These are phyloP conservation scores for Dryoscopus gambensis DNA, from an alignment of 2,113 vertebrate species.

Conservation along the genomic window DNA sequence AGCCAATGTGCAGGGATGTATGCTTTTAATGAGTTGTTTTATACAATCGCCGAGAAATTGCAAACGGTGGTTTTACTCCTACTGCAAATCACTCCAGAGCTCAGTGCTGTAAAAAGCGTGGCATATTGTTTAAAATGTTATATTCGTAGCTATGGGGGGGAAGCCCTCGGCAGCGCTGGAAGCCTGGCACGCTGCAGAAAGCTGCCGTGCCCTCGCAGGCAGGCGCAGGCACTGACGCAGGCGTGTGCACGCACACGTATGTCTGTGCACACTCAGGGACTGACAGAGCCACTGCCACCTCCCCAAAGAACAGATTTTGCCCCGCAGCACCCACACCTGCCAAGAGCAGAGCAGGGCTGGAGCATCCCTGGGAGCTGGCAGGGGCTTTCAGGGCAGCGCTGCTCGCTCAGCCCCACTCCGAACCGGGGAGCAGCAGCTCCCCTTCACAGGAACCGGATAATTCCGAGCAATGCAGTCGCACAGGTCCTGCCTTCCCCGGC, in stretches of 20 bases:
- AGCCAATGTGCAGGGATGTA: neutral
- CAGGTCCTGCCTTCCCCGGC: neutral
- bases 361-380: neutral
- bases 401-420: neutral
- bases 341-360: neutral
- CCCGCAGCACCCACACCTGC: neutral
- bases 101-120: neutral
- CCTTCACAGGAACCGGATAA: accelerated
- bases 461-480: accelerated
- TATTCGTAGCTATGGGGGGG: neutral
- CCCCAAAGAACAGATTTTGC: neutral
- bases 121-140: neutral
- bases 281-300: neutral
- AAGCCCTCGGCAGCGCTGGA: neutral
- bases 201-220: neutral
- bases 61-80: neutral
- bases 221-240: neutral
- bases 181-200: neutral
- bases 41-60: neutral
- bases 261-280: neutral
- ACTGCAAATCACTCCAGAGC: neutral
- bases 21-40: conserved; percentile 45
- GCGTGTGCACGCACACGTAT: neutral
- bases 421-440: accelerated
- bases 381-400: neutral